Evolutionary conservation across 2,113 vertebrate species (phyloP).

Genomic region (Pachyramphus minor): DNA sequence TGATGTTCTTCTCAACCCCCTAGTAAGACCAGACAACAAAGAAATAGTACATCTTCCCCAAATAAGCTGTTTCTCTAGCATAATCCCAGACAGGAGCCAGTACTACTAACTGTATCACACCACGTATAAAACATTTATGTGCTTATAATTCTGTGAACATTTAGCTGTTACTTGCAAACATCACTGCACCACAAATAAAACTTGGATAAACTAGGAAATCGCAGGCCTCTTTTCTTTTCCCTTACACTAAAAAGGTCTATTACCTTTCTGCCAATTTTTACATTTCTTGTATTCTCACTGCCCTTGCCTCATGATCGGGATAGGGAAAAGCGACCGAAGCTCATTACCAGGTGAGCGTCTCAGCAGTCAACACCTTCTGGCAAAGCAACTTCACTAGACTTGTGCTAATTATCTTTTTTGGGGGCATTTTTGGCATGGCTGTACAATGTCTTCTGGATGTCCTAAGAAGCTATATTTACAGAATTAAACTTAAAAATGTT

Average conservation of each 20-base stretch:
- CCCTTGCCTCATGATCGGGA: background rate
- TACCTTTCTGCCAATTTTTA: background rate
- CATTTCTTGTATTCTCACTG: background rate
- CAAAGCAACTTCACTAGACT: background rate
- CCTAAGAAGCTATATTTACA: background rate
- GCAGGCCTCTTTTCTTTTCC: background rate
- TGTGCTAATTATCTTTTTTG: background rate
- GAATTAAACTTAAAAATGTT: background rate
- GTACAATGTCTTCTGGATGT: background rate
- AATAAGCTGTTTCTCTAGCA: background rate
- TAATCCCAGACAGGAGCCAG: background rate
- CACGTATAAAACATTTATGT: background rate
- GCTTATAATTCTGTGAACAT: background rate
- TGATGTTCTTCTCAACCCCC: background rate
- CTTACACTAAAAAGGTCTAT: background rate
- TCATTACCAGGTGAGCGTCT: background rate
- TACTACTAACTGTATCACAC: background rate
- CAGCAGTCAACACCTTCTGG: background rate
- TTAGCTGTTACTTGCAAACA: background rate
- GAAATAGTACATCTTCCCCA: background rate
- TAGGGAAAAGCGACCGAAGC: background rate
- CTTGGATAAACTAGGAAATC: background rate
- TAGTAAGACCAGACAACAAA: background rate
- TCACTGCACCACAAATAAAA: background rate
- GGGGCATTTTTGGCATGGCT: background rate